Evolutionary conservation across 2,888 invertebrate genomes (phyloP).

Genomic region (Holacanthella duospinosa): DNA sequence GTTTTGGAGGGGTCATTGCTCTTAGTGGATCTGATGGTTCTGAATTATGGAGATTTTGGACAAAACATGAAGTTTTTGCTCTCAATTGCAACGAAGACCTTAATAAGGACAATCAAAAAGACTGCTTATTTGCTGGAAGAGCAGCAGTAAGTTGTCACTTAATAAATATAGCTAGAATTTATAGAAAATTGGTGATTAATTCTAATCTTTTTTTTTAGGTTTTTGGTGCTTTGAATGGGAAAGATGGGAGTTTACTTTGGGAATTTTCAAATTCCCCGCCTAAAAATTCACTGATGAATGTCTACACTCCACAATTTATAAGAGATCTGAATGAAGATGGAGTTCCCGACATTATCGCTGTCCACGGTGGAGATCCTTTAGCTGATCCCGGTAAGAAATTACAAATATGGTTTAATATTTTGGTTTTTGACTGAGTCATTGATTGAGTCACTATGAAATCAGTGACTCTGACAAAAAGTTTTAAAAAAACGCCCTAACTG

Average conservation of each 20-base stretch:
- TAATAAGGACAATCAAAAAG: conserved; percentile 55
- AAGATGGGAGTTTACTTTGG: conserved; percentile 59
- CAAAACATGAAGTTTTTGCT: conserved; percentile 60
- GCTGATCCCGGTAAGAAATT: conserved; percentile 43
- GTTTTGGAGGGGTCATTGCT: conserved; percentile 56
- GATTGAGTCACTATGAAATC: no score
- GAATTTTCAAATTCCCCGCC: conserved; percentile 43
- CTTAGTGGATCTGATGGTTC: conserved; percentile 61
- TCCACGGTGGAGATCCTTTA: conserved; percentile 50
- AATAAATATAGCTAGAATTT: no score
- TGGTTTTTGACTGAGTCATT: no score
- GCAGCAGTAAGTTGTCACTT: conserved; percentile 51
- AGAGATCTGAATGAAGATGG: conserved; percentile 60
- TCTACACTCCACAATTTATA: conserved; percentile 61
- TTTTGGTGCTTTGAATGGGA: conserved; percentile 54
- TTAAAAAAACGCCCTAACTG: no score
- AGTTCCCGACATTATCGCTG: conserved; percentile 57
- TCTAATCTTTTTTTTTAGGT: conserved; percentile 39
- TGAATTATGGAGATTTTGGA: conserved; percentile 64
- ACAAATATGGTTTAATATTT: no score
- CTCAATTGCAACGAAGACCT: conserved; percentile 62
- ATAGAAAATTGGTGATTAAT: no score
- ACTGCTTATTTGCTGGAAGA: conserved; percentile 63
- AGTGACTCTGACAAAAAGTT: no score
- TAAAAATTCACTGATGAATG: conserved; percentile 46